Evolutionary conservation across 2,797 vertebrate species (phyloP).

Genomic region (Spinus olivaceus): DNA sequence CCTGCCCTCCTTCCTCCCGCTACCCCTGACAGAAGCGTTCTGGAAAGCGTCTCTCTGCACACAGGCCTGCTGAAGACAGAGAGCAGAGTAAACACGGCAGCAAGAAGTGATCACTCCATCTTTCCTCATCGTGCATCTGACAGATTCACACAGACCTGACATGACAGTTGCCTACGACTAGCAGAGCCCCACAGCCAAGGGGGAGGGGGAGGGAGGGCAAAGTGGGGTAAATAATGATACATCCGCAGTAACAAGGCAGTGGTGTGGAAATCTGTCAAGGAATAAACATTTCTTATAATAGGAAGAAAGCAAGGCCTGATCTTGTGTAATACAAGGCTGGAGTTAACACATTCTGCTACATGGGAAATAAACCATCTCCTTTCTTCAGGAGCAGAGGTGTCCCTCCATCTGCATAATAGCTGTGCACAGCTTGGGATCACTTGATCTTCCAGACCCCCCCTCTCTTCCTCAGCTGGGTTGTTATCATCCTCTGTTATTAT

Average conservation of each 20-base stretch:
- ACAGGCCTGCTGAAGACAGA: neutral
- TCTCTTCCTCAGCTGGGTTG: slow-evolving; percentile 20
- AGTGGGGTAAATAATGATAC: slow-evolving; percentile 7
- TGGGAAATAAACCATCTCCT: neutral
- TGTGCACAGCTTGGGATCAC: slow-evolving; percentile 32
- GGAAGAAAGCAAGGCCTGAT: neutral
- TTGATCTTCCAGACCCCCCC: slow-evolving; percentile 38
- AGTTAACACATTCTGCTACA: slow-evolving; percentile 6
- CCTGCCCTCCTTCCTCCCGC: fast-evolving
- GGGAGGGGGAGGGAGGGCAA: neutral
- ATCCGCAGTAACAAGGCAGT: neutral
- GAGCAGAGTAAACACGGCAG: neutral
- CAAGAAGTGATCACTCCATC: neutral
- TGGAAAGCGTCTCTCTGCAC: neutral
- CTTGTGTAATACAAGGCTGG: neutral
- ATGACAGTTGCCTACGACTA: neutral
- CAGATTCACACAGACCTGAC: neutral
- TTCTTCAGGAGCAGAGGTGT: neutral
- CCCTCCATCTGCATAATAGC: slow-evolving; percentile 1
- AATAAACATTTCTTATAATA: neutral
- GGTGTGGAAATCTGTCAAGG: slow-evolving; percentile 24
- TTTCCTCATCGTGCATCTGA: neutral
- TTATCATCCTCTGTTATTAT: slow-evolving; percentile 53
- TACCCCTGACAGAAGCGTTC: neutral
- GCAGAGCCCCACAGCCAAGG: neutral